Evolutionary conservation across 2,797 vertebrate species (phyloP), one percentile per base, ranked within the genome.

Genomic region (Phylloscopus collybita): DNA sequence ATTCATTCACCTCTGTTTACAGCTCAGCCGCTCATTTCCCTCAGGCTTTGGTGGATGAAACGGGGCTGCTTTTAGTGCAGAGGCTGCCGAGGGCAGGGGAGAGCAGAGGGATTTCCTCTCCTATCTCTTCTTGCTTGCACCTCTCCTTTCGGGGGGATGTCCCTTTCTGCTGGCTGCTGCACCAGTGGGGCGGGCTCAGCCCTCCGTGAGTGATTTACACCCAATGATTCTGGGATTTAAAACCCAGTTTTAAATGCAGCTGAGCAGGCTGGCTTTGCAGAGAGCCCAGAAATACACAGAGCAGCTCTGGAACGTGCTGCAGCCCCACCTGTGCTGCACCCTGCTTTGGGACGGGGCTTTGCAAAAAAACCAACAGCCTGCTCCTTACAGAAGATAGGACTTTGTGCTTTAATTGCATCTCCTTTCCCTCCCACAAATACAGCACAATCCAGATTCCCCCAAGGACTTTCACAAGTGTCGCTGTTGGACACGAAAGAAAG

Each of bases 1-100:
- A 74, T 92, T 97, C 72, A 20, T 92, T 97, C 95, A 78, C 92
- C 92, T 95, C 92, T 86, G 15, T 54, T 96, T 84, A 64, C 70
- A 88, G 80, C 91, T 93, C 95, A 80, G 88, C 88, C 1, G 0
- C 85, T 83, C 5, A 1, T 60, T 92, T 30, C 26, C 65, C 78
- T 57, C 54, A 12, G 32, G 93, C 64, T 82, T 56, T 83, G 50
- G 17, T 30, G 44, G 74, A 72, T 12, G 19, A 50, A 57, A 74
- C 44, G 72, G 38, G 22, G 62, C 61, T 92, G 92, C 32, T 87
- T 19, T 86, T 15, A 56, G 64, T 0, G 4, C 73, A 4, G 27
- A 21, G 79, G 51, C 54, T 60, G 87, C 45, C 27, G 45, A 11
- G 26, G 82, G 42, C 57, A 16, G 47, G 25, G 30, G 36, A 3